Evolutionary conservation across 2,113 vertebrate species (phyloP), one percentile per base, ranked within the genome.

Genomic region (Podarcis muralis): DNA sequence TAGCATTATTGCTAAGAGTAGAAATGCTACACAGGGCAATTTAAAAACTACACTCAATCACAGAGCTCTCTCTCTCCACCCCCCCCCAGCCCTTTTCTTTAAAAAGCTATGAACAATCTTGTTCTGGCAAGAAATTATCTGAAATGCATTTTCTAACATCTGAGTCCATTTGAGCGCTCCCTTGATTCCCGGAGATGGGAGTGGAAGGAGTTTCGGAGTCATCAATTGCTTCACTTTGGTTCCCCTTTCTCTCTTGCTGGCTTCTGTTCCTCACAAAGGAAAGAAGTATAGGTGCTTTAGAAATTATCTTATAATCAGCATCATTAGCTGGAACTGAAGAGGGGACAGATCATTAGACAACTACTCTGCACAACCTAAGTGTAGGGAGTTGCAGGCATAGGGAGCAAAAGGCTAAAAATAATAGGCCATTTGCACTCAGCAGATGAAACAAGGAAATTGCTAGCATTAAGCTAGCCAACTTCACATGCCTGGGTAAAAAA

Each of bases 361-460:
- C 27, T 86, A 79, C 20, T 84, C 20, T 23, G 16, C 11, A 62
- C 69, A 76, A 20, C 9, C 76, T 62, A 65, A 78, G 66, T 30
- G 37, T 23, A 86, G 65, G 68, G 62, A 81, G 1, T 13, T 40
- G 18, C 32, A 53, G 0, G 79, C 68, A 84, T 15, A 83, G 76
- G 71, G 91, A 88, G 15, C 0, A 0, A 23, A 6, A 68, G 3
- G 25, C 83, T 9, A 85, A 76, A 87, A 88, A 69, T 69, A 71
- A 92, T 15, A 88, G 25, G 9, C 57, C 7, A 9, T 0, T 0
- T 83, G 62, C 4, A 71, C 68, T 40, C 75, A 13, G n/a, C 78
- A 86, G 74, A 75, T 37, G 37, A 77, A 93, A 81, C 1, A 82
- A 74, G 62, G 13, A 86, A 68, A 59, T 32, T 83, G n/a, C 16